These are phyloP conservation scores for Amphipoea lucens DNA, from an alignment of 2,888 invertebrate species.

Conservation along the genomic window DNA sequence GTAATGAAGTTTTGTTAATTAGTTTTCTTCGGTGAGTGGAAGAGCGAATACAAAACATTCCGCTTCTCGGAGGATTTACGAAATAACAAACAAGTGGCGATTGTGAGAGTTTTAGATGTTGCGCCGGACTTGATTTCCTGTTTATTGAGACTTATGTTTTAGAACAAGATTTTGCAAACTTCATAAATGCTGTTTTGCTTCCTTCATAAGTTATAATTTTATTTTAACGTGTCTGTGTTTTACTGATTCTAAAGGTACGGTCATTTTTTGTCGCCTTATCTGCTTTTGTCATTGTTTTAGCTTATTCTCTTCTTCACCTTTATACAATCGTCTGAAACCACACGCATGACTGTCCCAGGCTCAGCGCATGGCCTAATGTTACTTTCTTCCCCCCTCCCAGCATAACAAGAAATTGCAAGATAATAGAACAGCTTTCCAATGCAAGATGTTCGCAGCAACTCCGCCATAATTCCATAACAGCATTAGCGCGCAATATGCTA, in stretches of 20 bases:
- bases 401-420: constrained; percentile 21
- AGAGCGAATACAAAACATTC: constrained; percentile 63
- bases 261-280: neutral
- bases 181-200: neutral
- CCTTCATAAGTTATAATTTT: neutral
- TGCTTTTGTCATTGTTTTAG: neutral
- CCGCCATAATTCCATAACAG: constrained; percentile 66
- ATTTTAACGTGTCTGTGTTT: neutral
- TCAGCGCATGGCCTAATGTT: neutral
- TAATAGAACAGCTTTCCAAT: constrained; percentile 33
- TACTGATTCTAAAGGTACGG: neutral
- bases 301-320: neutral
- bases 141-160: constrained; percentile 32
- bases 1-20: constrained; percentile 69
- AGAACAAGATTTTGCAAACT: constrained; percentile 12
- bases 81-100: constrained; percentile 57
- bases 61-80: constrained; percentile 45
- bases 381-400: too few relatives aligned
- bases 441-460: constrained; percentile 49
- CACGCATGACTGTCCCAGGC: too few relatives aligned
- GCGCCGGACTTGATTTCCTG: constrained; percentile 35
- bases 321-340: too few relatives aligned
- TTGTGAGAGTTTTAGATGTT: constrained; percentile 48
- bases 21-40: constrained; percentile 64
- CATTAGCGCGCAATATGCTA: constrained; percentile 72